These are phyloP conservation scores for Archegozetes longisetosus DNA, from an alignment of 1,140 invertebrate species.

Conservation along the genomic window DNA sequence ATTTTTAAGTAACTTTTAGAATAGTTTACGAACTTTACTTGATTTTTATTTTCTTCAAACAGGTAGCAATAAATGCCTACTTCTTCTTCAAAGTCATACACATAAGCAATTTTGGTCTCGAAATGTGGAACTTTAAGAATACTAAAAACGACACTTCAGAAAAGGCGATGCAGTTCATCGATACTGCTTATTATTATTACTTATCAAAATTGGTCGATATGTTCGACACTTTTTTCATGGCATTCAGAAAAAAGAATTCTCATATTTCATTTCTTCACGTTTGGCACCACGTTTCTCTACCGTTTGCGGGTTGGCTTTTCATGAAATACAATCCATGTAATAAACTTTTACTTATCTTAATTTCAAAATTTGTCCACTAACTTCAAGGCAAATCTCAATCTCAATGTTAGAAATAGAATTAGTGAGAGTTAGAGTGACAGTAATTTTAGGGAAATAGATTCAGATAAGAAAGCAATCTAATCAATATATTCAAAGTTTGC, in stretches of 20 bases:
- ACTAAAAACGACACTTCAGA: neutral
- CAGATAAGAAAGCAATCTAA: too few relatives aligned
- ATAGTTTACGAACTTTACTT: too few relatives aligned
- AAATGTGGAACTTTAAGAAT: conserved; percentile 7
- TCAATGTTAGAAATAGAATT: too few relatives aligned
- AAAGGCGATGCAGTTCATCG: conserved; percentile 3
- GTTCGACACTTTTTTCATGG: conserved; percentile 87
- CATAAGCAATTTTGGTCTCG: conserved; percentile 14
- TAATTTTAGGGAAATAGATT: too few relatives aligned
- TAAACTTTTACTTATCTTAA: conserved; percentile 5
- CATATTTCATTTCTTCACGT: conserved; percentile 86
- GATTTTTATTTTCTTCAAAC: too few relatives aligned
- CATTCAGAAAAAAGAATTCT: conserved; percentile 72
- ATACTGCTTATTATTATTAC: conserved; percentile 48
- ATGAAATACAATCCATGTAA: conserved; percentile 66
- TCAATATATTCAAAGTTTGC: too few relatives aligned
- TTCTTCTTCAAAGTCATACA: conserved; percentile 19
- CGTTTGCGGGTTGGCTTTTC: conserved; percentile 83
- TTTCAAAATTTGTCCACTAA: neutral
- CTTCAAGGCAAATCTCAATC: neutral
- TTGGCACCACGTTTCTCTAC: conserved; percentile 88
- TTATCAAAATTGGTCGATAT: conserved; percentile 93
- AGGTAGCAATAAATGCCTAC: conserved; percentile 17
- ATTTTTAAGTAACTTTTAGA: neutral
- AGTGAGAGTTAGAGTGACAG: too few relatives aligned